Evolutionary conservation across 2,888 invertebrate species (phyloP).

Genomic region (Automeris io): DNA sequence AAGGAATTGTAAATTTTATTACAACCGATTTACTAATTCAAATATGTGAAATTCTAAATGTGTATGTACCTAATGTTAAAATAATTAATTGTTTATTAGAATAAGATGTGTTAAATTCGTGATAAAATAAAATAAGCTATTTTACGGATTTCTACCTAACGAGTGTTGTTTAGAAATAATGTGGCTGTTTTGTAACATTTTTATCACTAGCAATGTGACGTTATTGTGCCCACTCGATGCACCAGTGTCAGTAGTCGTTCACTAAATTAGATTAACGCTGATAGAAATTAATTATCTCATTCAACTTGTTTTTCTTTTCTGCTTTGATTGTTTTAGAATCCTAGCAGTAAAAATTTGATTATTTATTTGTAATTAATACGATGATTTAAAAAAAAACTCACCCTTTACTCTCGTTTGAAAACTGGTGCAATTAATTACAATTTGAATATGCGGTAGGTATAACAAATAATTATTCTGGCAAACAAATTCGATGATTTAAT

Average conservation of each 20-base stretch:
- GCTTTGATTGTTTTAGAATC: too few species aligned
- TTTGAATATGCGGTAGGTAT: too few species aligned
- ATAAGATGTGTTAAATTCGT: constrained; percentile 64
- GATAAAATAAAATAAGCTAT: constrained; percentile 55
- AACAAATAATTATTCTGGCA: too few species aligned
- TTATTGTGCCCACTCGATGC: constrained; percentile 5
- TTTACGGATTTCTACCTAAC: constrained; percentile 39
- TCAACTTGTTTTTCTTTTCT: not conserved
- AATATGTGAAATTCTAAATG: constrained; percentile 52
- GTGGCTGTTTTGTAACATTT: constrained; percentile 18
- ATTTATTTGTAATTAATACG: too few species aligned
- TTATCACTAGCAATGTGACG: constrained; percentile 11
- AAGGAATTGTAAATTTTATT: constrained; percentile 35
- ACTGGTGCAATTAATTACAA: too few species aligned
- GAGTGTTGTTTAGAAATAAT: constrained; percentile 36
- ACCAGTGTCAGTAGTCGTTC: not conserved
- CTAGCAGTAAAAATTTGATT: too few species aligned
- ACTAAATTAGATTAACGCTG: not conserved
- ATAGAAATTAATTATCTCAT: not conserved
- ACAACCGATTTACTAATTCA: constrained; percentile 41
- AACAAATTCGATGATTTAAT: too few species aligned
- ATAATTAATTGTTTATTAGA: constrained; percentile 58
- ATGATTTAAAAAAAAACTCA: too few species aligned
- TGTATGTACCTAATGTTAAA: constrained; percentile 50
- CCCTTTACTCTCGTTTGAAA: too few species aligned